Conservation (phyloP, 2,113 vertebrate genomes). For the Heloderma charlesbogerti region DNA sequence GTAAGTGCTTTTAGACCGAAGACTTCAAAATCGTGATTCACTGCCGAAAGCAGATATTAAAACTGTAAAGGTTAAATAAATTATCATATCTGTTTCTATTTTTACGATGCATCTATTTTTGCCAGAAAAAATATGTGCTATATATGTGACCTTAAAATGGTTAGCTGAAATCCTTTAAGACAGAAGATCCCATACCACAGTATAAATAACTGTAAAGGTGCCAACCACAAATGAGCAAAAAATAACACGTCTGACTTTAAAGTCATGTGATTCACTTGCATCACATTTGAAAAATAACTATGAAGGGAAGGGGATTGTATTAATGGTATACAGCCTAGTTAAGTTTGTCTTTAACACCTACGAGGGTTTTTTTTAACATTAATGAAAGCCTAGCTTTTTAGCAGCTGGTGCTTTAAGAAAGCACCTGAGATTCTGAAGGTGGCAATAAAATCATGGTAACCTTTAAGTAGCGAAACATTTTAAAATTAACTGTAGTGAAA, state of each 20-base stretch:
- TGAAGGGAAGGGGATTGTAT: neutral
- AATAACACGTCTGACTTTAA: slow-evolving; percentile 24
- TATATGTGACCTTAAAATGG: slow-evolving; percentile 13
- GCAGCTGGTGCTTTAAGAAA: slow-evolving; percentile 2
- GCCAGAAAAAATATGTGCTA: slow-evolving; percentile 6
- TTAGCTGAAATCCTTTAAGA: neutral
- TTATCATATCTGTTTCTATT: neutral
- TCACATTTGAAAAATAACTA: slow-evolving; percentile 4
- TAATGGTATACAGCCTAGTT: neutral
- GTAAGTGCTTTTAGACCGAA: neutral
- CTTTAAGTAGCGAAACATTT: neutral
- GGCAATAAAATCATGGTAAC: slow-evolving; percentile 5
- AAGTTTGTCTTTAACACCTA: neutral
- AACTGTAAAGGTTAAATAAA: slow-evolving; percentile 4
- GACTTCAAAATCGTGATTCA: neutral
- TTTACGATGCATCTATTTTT: slow-evolving; percentile 32
- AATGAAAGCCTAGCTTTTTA: slow-evolving; percentile 10
- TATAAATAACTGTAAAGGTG: neutral
- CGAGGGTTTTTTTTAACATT: neutral
- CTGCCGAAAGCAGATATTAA: neutral
- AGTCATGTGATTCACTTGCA: slow-evolving; percentile 7
- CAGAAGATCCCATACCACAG: neutral
- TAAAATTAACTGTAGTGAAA: neutral
- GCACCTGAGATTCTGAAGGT: slow-evolving; percentile 14
- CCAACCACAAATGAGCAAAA: slow-evolving; percentile 19